Conservation (phyloP, 1,140 invertebrate species). For the Drosophila parvula region DNA sequence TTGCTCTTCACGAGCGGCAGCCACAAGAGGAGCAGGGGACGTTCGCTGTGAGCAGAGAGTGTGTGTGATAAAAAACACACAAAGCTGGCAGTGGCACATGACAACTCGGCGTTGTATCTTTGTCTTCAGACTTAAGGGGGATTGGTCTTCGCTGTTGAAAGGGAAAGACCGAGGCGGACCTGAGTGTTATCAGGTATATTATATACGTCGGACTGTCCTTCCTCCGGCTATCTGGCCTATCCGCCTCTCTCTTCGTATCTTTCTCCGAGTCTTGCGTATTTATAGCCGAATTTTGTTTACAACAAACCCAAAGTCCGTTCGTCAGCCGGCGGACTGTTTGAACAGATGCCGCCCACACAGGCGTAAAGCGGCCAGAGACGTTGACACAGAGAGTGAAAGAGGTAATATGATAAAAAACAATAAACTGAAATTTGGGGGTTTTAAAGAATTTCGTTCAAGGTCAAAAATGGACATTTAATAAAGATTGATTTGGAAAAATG, state of each 20-base stretch:
- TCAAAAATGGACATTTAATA: neutral
- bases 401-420: slow-evolving; percentile 2
- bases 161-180: slow-evolving; percentile 36
- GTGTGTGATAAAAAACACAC: slow-evolving; percentile 67
- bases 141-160: slow-evolving; percentile 29
- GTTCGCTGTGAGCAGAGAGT: slow-evolving; percentile 63
- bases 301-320: slow-evolving; percentile 66
- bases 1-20: slow-evolving; percentile 45
- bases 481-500: neutral
- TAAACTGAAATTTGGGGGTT: neutral
- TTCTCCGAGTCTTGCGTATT: slow-evolving; percentile 39
- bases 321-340: slow-evolving; percentile 29
- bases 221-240: slow-evolving; percentile 39
- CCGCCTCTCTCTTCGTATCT: slow-evolving; percentile 8
- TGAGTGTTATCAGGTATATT: slow-evolving; percentile 63
- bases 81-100: slow-evolving; percentile 58
- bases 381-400: neutral
- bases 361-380: neutral
- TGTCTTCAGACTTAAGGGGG: slow-evolving; percentile 44
- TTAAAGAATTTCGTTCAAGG: neutral
- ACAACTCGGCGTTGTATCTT: slow-evolving; percentile 58
- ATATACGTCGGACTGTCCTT: slow-evolving; percentile 8
- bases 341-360: slow-evolving; percentile 45
- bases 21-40: slow-evolving; percentile 7
- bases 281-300: slow-evolving; percentile 63